A percentile compares a stretch with the other conserved stretches of the same genome.
These are phyloP conservation scores for Tiaroga cobitis DNA, from an alignment of 2,797 vertebrate genomes.

Conservation along the genomic window DNA sequence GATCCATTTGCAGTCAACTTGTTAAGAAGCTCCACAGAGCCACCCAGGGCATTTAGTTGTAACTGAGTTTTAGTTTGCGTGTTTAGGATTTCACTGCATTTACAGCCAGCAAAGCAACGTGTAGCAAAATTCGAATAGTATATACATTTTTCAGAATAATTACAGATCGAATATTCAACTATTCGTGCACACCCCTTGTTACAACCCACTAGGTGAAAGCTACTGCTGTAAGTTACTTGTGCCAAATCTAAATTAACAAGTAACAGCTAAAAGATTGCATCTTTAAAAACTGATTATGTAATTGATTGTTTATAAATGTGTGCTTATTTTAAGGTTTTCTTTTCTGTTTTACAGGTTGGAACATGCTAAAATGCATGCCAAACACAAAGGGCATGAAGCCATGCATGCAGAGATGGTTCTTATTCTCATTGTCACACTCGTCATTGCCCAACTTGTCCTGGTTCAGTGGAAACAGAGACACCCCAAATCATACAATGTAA, in stretches of 20 bases:
- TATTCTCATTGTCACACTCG: slow-evolving; percentile 95
- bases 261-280: background rate
- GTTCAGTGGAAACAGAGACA: slow-evolving; percentile 99
- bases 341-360: slow-evolving; percentile 82
- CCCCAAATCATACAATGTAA: slow-evolving; percentile 96
- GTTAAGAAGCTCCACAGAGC: background rate
- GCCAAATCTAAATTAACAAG: background rate
- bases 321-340: background rate
- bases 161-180: no score
- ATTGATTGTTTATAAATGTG: background rate
- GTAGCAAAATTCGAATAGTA: no score
- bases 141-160: no score
- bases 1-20: background rate
- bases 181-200: no score
- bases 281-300: background rate
- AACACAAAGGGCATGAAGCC: slow-evolving; percentile 96
- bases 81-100: no score
- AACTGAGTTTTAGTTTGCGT: no score
- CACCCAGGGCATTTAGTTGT: no score
- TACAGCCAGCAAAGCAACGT: no score
- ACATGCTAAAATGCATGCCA: slow-evolving; percentile 96
- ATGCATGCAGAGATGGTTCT: slow-evolving; percentile 99
- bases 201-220: background rate
- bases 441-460: slow-evolving; percentile 93
- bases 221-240: background rate